Evolutionary conservation across 2,113 vertebrate species (phyloP), one percentile per base, ranked within the genome.

Genomic region (Ictidomys tridecemlineatus): DNA sequence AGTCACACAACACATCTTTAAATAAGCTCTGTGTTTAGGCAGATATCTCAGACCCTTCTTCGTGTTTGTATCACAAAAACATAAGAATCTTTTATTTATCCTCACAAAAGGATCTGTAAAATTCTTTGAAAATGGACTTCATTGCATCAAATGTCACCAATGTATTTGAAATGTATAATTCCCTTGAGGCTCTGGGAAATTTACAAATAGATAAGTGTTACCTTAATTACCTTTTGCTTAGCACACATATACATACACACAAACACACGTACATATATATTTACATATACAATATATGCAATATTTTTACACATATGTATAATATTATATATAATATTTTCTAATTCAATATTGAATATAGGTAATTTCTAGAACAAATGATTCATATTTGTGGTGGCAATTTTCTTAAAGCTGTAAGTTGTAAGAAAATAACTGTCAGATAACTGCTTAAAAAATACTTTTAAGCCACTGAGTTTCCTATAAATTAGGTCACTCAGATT

Each of bases 1-100:
- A 93, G 76, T 61, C n/a, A 97, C 39, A 91, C 87, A 88, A 12
- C 28, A n/a, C 37, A 53, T 87, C 22, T 61, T 77, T 39, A 77
- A 92, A 92, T 63, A 91, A 51, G 8, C 7, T 70, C 10, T 14
- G 61, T 63, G 34, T 77, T 84, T 53, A 72, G n/a, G 42, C 24
- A 85, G 51, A 63, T 79, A 22, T 73, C 12, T 78, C 4, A 42
- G 10, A 53, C 11, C 65, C 20, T 53, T 83, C 24, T 34, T 58
- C 39, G 69, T 61, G 37, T 85, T 63, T 78, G 14, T 65, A 65
- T 30, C 45, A 73, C 74, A 85, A 42, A 96, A 85, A 65, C 72
- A 78, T 78, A 63, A 76, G 70, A 76, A 56, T 16, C 26, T 79
- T 24, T 56, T 85, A 77, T 26, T 78, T 78, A 85, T 37, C 8